Evolutionary conservation across 1,140 invertebrate species (phyloP).

Genomic region (Drosophila tropicalis): DNA sequence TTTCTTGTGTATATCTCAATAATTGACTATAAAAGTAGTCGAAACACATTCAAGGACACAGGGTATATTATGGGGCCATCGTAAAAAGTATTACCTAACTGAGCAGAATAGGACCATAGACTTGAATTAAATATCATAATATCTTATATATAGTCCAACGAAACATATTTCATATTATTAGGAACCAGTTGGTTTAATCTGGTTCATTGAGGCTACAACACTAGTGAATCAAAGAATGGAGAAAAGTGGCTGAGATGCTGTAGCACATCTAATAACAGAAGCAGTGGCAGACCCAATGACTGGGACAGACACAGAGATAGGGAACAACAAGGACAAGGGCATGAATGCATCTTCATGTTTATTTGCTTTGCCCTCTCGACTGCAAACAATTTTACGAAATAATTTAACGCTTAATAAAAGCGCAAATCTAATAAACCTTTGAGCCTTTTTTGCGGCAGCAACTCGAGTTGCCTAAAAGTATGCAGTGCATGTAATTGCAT

Average conservation of each 20-base stretch:
- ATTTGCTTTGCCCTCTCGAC: constrained; percentile 65
- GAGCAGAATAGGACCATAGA: too few species aligned
- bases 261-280: too few species aligned
- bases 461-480: constrained; percentile 59
- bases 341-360: constrained; percentile 50
- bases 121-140: too few species aligned
- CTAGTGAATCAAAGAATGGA: neutral
- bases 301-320: neutral
- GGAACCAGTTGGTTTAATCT: too few species aligned
- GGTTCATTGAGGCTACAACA: neutral
- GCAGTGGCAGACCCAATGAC: constrained; percentile 6
- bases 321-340: neutral
- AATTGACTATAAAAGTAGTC: too few species aligned
- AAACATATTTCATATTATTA: too few species aligned
- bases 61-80: too few species aligned
- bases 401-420: constrained; percentile 82
- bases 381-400: constrained; percentile 77
- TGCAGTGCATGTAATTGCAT: constrained; percentile 77
- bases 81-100: too few species aligned
- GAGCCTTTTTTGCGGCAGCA: constrained; percentile 68
- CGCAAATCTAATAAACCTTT: constrained; percentile 81
- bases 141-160: too few species aligned
- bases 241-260: too few species aligned
- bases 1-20: too few species aligned
- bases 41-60: too few species aligned